Evolutionary conservation across 2,888 invertebrate genomes (phyloP).

Genomic region (Aleiodes alternator): DNA sequence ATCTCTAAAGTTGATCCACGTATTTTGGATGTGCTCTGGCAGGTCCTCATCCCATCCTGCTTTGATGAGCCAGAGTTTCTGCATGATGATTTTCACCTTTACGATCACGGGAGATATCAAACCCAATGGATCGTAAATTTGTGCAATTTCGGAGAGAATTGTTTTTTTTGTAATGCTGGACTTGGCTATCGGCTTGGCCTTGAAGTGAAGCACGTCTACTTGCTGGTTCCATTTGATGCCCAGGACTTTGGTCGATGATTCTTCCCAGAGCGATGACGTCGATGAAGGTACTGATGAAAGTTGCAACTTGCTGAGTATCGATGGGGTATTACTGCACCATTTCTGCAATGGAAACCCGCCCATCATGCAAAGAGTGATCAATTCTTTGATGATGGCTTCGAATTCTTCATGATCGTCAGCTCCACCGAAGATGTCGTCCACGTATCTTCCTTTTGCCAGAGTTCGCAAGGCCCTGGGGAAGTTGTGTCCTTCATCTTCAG

Average conservation of each 20-base stretch:
- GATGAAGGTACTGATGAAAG: neutral
- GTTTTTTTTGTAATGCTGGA: too few species aligned
- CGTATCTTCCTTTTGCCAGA: neutral
- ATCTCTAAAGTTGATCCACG: constrained; percentile 26
- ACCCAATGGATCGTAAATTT: too few species aligned
- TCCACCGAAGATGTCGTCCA: constrained; percentile 49
- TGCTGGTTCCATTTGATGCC: neutral
- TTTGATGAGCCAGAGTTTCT: constrained; percentile 19
- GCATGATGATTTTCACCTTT: neutral
- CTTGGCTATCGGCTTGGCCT: too few species aligned
- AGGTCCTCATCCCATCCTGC: constrained; percentile 43
- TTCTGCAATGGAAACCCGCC: constrained; percentile 1
- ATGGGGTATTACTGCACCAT: neutral
- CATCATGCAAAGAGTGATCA: constrained; percentile 24
- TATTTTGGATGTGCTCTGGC: neutral
- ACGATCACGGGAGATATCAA: neutral
- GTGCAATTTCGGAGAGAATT: too few species aligned
- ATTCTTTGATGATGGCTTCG: constrained; percentile 6
- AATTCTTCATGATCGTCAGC: neutral
- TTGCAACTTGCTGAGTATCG: neutral
- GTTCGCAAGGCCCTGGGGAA: neutral
- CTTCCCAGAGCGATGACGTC: neutral
- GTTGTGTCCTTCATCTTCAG: neutral
- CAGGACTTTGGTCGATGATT: neutral
- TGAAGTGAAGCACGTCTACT: too few species aligned